Conservation (phyloP, 2,113 vertebrate species). For the Vimba vimba region DNA sequence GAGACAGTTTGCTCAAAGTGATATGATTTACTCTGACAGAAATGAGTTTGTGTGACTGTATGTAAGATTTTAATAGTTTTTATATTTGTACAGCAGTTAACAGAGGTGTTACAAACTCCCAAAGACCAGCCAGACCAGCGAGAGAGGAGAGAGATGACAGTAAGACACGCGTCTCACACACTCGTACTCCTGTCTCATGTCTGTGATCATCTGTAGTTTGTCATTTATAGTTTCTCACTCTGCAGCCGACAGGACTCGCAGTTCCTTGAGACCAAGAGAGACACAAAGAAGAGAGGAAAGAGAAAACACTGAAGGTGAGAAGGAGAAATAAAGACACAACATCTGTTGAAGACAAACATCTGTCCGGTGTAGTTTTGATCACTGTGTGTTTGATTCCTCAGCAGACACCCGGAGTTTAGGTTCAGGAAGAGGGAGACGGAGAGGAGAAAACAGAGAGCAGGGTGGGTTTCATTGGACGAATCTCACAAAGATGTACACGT, state of each 20-base stretch:
- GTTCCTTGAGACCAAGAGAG: constrained; percentile 61
- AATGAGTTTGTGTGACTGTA: background rate
- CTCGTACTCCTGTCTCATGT: background rate
- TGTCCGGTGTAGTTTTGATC: background rate
- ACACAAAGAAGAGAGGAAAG: constrained; percentile 61
- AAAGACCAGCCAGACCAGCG: constrained; percentile 56
- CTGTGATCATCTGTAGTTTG: background rate
- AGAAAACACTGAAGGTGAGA: constrained; percentile 58
- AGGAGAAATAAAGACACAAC: background rate
- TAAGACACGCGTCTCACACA: constrained; percentile 34
- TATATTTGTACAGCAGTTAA: constrained; percentile 17
- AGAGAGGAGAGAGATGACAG: constrained; percentile 64
- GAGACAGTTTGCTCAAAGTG: constrained; percentile 5
- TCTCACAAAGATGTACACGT: background rate
- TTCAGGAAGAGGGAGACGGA: constrained; percentile 17
- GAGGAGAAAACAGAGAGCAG: constrained; percentile 42
- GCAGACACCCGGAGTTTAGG: constrained; percentile 39
- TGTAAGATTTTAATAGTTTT: background rate
- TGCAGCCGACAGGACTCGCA: constrained; percentile 57
- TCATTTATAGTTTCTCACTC: constrained; percentile 7
- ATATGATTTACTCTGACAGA: background rate
- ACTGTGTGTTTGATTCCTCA: constrained; percentile 15
- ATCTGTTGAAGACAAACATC: background rate
- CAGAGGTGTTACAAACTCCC: constrained; percentile 53
- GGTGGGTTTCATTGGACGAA: constrained; percentile 21